These are phyloP conservation scores for Helicoverpa zea DNA, from an alignment of 1,140 invertebrate species.

Conservation along the genomic window DNA sequence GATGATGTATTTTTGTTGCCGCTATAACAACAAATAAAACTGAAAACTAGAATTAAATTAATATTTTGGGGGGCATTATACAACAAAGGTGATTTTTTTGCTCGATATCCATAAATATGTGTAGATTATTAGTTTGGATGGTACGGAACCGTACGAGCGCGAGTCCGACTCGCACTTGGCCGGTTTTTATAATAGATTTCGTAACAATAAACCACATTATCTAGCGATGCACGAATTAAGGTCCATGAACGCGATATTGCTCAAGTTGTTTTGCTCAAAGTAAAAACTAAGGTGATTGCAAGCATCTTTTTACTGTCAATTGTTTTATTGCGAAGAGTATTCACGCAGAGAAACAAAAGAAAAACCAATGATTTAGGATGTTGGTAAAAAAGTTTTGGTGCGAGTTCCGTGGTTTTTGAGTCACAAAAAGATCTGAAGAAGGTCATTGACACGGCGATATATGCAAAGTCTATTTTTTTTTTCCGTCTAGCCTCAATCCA, in stretches of 20 bases:
- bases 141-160: no score
- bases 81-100: no score
- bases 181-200: constrained; percentile 6
- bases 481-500: no score
- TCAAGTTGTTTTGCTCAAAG: not conserved
- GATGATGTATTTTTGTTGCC: no score
- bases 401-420: not conserved
- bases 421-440: not conserved
- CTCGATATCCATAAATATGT: no score
- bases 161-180: no score
- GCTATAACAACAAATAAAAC: no score
- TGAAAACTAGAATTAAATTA: no score
- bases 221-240: constrained; percentile 58
- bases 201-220: constrained; percentile 52
- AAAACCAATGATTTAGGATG: not conserved
- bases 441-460: not conserved
- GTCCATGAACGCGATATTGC: not conserved
- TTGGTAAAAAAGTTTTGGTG: not conserved
- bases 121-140: no score
- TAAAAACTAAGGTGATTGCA: constrained; percentile 22
- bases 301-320: not conserved
- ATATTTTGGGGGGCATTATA: no score
- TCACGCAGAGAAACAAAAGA: not conserved
- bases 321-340: not conserved
- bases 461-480: no score